These are phyloP conservation scores for Knipowitschia caucasica DNA, from an alignment of 2,797 vertebrate species.

Conservation along the genomic window DNA sequence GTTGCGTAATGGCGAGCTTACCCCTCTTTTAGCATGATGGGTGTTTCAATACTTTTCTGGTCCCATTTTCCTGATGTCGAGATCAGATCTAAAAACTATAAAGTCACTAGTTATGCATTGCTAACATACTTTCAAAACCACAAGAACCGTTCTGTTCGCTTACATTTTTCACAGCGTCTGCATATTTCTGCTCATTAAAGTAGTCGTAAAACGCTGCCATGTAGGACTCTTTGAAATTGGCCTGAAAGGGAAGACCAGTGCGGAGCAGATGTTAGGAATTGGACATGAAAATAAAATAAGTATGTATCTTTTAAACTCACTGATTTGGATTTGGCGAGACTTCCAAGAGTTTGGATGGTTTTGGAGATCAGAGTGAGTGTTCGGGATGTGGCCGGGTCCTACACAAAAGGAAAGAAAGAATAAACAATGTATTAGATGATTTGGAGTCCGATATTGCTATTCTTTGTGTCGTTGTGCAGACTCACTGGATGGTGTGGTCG, in stretches of 20 bases:
- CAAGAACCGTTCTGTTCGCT: slow-evolving; percentile 53
- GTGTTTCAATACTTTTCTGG: slow-evolving; percentile 94
- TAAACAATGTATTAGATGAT: not conserved
- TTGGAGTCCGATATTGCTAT: too few species aligned
- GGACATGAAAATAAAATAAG: too few species aligned
- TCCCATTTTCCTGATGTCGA: slow-evolving; percentile 96
- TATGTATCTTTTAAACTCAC: slow-evolving; percentile 69
- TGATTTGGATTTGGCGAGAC: slow-evolving; percentile 96
- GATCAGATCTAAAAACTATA: slow-evolving; percentile 95
- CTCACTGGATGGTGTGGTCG: slow-evolving; percentile 94
- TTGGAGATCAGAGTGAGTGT: slow-evolving; percentile 97
- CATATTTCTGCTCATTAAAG: slow-evolving; percentile 99
- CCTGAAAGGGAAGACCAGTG: slow-evolving; percentile 72
- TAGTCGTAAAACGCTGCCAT: slow-evolving; percentile 97
- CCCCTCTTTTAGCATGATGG: slow-evolving; percentile 98
- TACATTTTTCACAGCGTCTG: slow-evolving; percentile 96
- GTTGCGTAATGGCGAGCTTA: slow-evolving; percentile 64
- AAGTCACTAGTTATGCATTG: not conserved
- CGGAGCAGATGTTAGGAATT: slow-evolving; percentile 9
- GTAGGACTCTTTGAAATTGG: slow-evolving; percentile 97
- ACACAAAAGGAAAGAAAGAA: not conserved
- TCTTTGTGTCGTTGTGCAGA: slow-evolving; percentile 7
- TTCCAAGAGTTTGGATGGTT: slow-evolving; percentile 96
- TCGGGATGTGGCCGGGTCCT: slow-evolving; percentile 94
- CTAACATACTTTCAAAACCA: slow-evolving; percentile 3